A percentile compares a stretch with the other conserved stretches of the same genome.
phyloP scores from a whole-genome alignment of 1,140 invertebrate genomes.

The Carcinoscorpius rotundicauda region DNA sequence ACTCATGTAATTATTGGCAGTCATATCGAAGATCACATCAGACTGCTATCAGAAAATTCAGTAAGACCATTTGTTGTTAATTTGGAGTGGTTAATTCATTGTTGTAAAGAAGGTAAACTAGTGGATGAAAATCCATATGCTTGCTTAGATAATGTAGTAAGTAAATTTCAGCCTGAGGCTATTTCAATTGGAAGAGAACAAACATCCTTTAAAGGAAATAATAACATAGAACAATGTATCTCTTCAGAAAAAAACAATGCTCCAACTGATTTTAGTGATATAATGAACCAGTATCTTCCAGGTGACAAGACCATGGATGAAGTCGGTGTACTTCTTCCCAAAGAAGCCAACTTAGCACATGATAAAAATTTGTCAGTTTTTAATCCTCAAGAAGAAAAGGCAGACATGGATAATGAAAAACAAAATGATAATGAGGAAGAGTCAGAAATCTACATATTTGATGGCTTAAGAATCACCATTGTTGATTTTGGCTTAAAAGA shows the following conservation, averaged over 20 bases:
- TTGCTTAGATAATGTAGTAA: neutral
- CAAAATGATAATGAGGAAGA: too few relatives aligned
- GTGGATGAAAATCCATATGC: slow-evolving; percentile 41
- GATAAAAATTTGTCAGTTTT: too few relatives aligned
- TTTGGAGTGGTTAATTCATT: slow-evolving; percentile 57
- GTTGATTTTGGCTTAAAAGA: too few relatives aligned
- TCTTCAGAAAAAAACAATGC: neutral
- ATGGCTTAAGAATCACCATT: too few relatives aligned
- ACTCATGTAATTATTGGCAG: slow-evolving; percentile 67
- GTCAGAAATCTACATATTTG: too few relatives aligned
- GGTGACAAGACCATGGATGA: too few relatives aligned
- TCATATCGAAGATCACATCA: slow-evolving; percentile 26
- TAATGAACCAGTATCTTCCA: too few relatives aligned
- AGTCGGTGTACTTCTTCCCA: too few relatives aligned
- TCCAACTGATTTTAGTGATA: too few relatives aligned
- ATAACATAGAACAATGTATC: neutral
- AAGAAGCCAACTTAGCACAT: too few relatives aligned
- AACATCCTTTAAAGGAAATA: neutral
- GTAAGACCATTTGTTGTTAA: slow-evolving; percentile 50
- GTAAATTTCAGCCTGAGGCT: neutral
- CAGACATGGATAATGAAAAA: too few relatives aligned
- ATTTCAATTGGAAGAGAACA: neutral
- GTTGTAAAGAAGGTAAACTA: slow-evolving; percentile 46
- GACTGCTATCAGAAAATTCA: slow-evolving; percentile 26
- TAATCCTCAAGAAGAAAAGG: too few relatives aligned